phyloP scores from a whole-genome alignment of 2,888 invertebrate genomes.

The Monochamus alternatus region DNA sequence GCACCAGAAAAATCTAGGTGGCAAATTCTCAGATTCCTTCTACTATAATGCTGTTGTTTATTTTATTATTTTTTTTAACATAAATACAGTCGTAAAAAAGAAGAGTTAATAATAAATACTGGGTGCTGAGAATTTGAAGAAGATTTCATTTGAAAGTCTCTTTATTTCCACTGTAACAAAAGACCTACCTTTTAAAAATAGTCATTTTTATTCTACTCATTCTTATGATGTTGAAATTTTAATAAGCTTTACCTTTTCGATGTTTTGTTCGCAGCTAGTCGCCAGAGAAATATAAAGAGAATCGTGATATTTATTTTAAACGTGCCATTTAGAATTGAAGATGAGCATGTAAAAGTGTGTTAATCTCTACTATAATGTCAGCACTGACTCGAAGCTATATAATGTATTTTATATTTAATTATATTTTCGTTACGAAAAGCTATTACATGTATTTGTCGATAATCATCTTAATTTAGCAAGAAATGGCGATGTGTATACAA shows the following conservation, averaged over 20 bases:
- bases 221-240: constrained; percentile 34
- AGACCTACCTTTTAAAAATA: neutral
- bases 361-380: constrained; percentile 42
- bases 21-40: no score
- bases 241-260: constrained; percentile 33
- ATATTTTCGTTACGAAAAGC: constrained; percentile 24
- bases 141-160: neutral
- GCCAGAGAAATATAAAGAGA: constrained; percentile 35
- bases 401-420: constrained; percentile 37
- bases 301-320: constrained; percentile 41
- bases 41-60: no score
- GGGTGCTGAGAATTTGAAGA: neutral
- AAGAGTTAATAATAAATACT: neutral
- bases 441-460: constrained; percentile 29
- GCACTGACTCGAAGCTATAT: constrained; percentile 35
- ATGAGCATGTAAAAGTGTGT: constrained; percentile 40
- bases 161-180: neutral
- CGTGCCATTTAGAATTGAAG: constrained; percentile 43
- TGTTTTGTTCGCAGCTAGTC: constrained; percentile 19
- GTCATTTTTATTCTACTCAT: constrained; percentile 29
- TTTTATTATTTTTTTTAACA: no score
- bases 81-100: neutral
- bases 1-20: no score
- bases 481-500: neutral
- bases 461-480: constrained; percentile 23